Evolutionary conservation across 2,888 invertebrate genomes (phyloP), one percentile per base, ranked within the genome.

Genomic region (Protonemura montana): DNA sequence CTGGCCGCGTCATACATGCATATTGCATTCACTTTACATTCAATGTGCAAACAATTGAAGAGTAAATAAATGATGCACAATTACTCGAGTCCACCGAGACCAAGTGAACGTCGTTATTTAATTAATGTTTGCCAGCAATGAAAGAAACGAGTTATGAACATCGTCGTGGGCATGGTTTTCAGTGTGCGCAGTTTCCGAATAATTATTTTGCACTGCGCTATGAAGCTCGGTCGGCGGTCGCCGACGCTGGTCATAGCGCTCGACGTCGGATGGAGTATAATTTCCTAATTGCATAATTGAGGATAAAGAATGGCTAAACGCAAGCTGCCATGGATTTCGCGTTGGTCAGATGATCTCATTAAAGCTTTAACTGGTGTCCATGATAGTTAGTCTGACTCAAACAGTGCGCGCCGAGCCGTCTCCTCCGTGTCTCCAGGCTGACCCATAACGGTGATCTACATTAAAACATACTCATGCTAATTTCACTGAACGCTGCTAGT

Each of bases 201-300:
- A 59, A 59, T 59, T 59, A 59, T 59, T 59, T 59, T 21, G 13
- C 59, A 7, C 59, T 10, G 59, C 59, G 59, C 59, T 13, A 13
- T 59, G 59, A 21, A 59, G 13, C 16, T 59, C 59, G 59, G 59
- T 59, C 21, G 59, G 59, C 21, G 59, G 59, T 59, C 21, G 59
- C 16, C 13, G 59, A 21, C 41, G 16, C 59, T 59, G 59, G 59
- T n/a, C n/a, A n/a, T 21, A 59, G 59, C 3, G 13, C 59, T 59
- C 7, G 59, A 35, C 59, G 59, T 59, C 21, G 59, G 59, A 10
- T 21, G 21, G 59, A 10, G 59, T 59, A 59, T 59, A 59, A 59
- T 59, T 59, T 59, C 59, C 59, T 59, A 59, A 59, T 59, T 59
- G 59, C 59, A 59, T 59, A 59, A 59, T 59, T 59, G 59, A 59